Evolutionary conservation across 2,888 invertebrate species (phyloP), one percentile per base, ranked within the genome.

Genomic region (Calameuta filiformis): DNA sequence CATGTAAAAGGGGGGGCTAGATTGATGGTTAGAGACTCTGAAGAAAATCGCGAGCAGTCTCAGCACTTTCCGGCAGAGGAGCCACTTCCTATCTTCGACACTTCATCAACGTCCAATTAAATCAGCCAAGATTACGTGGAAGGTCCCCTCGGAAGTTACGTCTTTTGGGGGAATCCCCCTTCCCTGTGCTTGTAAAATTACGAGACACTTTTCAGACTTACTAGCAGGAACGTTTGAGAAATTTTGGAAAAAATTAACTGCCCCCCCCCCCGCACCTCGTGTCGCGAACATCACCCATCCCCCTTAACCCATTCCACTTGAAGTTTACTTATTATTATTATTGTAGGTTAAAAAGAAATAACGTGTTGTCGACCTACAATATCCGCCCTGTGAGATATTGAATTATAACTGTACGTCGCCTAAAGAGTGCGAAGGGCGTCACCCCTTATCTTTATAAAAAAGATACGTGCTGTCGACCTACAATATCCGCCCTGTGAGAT

Each of bases 41-140:
- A 30, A 68, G 68, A 74, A 73, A 71, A 77, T 77, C 77, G 33
- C 40, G 23, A 73, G 75, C 76, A 73, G 77, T 79, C 76, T 79
- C 78, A 78, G 81, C 82, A 81, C 81, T 82, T 81, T 82, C 73
- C 81, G 76, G 37, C n/a, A 76, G 71, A 40, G 68, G 56, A 56
- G 56, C 56, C 56, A 71, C 33, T 75, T 79, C 77, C 78, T 69
- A 79, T 79, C 75, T 79, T 78, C 78, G 77, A 77, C 77, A 79
- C 82, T 82, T 77, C 79, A 81, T 82, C 82, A 82, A 77, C 82
- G 81, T 82, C 82, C 82, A 81, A 82, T 81, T 81, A 82, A 81
- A 81, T 82, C 81, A 79, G 81, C 79, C 77, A 76, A 81, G 81
- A 81, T 82, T 81, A 81, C 71, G 33, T n/a, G 31, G 31, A 56